Conservation (phyloP, 2,888 invertebrate genomes). For the Sesia bembeciformis region DNA sequence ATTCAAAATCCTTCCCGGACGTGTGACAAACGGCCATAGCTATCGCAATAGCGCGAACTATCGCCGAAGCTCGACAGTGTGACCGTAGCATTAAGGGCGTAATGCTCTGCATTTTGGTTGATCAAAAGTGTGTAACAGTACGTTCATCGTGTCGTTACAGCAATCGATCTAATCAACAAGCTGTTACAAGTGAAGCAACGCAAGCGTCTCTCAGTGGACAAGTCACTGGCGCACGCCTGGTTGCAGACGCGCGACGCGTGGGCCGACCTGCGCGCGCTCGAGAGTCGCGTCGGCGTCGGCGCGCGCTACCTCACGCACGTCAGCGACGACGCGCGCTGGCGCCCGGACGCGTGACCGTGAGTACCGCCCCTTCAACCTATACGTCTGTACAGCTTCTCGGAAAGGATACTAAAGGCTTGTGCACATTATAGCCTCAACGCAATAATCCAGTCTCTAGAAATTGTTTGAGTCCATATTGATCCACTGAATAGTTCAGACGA, state of each 20-base stretch:
- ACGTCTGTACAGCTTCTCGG: no score
- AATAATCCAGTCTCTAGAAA: no score
- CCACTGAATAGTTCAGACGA: no score
- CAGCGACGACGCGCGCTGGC: conserved; percentile 89
- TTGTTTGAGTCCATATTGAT: no score
- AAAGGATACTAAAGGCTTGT: no score
- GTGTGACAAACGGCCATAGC: no score
- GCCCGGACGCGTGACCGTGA: conserved; percentile 1
- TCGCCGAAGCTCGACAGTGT: no score
- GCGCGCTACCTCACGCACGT: conserved; percentile 81
- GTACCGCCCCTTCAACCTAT: neutral
- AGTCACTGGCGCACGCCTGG: conserved; percentile 96
- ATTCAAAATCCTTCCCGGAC: no score
- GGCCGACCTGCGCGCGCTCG: conserved; percentile 93
- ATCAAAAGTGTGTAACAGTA: neutral
- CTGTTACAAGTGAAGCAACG: conserved; percentile 97
- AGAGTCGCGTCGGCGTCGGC: conserved; percentile 65
- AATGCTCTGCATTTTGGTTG: neutral
- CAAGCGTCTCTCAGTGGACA: conserved; percentile 96
- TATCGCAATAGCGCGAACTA: no score
- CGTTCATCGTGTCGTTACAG: conserved; percentile 68
- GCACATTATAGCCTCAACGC: no score
- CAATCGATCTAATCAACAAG: conserved; percentile 98
- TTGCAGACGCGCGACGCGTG: conserved; percentile 97
- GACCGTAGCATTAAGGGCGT: no score